A percentile compares a stretch with the other conserved stretches of the same genome.
These are phyloP conservation scores for Columba janthina DNA, from an alignment of 2,113 vertebrate species.

Conservation along the genomic window DNA sequence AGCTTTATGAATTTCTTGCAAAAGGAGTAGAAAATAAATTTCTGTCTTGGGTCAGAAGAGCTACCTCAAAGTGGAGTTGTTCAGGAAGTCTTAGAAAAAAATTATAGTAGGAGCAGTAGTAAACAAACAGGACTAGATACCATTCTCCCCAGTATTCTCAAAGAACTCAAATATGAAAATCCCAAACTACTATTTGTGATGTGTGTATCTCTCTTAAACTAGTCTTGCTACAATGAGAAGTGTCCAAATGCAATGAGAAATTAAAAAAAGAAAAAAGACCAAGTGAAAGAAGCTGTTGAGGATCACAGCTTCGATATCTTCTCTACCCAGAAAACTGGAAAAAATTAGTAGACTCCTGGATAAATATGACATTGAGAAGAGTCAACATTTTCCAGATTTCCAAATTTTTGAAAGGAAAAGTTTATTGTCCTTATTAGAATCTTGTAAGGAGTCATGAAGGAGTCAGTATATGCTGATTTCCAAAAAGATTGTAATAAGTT, in stretches of 20 bases:
- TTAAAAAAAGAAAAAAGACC: not conserved
- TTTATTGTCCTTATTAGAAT: not conserved
- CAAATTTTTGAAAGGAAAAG: not conserved
- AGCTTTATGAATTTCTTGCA: not conserved
- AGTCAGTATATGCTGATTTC: not conserved
- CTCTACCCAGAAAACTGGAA: not conserved
- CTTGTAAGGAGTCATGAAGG: not conserved
- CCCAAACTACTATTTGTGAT: not conserved
- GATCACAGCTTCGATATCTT: not conserved
- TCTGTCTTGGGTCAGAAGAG: not conserved
- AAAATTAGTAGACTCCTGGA: not conserved
- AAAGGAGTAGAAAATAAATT: not conserved
- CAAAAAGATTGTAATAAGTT: not conserved
- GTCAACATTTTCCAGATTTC: not conserved
- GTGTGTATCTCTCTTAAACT: not conserved
- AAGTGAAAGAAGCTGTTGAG: not conserved
- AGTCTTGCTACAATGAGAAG: not conserved
- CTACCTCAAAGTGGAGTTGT: not conserved
- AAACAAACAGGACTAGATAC: not conserved
- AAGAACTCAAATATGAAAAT: not conserved
- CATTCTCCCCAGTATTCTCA: not conserved
- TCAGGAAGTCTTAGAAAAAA: not conserved
- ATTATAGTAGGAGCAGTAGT: not conserved
- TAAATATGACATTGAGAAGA: not conserved
- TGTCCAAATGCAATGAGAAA: not conserved